Conservation (phyloP, 2,113 vertebrate genomes). For the Sciurus niger region DNA sequence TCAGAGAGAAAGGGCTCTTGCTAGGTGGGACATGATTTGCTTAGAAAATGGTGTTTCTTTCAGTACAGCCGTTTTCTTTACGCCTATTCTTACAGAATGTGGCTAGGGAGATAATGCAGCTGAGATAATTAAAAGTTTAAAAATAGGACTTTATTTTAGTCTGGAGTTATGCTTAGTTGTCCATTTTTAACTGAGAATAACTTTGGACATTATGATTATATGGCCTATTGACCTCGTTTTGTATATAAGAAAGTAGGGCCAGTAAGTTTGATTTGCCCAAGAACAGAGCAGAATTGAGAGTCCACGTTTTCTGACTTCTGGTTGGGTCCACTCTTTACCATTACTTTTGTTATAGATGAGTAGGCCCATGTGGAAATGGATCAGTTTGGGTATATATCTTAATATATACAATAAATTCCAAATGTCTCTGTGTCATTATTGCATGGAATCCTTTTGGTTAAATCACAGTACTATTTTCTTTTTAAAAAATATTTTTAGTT, state of each 20-base stretch:
- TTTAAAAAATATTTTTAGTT: too few species aligned
- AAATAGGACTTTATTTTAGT: constrained; percentile 37
- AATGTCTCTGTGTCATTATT: background rate
- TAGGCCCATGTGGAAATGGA: background rate
- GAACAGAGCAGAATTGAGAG: background rate
- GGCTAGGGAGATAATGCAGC: background rate
- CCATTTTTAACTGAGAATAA: background rate
- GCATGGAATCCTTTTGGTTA: background rate
- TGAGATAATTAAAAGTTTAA: background rate
- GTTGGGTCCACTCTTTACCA: background rate
- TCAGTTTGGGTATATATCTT: background rate
- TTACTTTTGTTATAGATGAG: background rate
- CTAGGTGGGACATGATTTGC: background rate
- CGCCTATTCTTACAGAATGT: background rate
- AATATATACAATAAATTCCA: background rate
- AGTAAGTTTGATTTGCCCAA: background rate
- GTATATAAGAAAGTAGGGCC: background rate
- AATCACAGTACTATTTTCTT: background rate
- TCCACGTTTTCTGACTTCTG: background rate
- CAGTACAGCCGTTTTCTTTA: background rate
- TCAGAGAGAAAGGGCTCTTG: background rate
- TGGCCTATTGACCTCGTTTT: constrained; percentile 15
- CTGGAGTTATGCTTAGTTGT: background rate
- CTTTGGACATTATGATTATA: background rate
- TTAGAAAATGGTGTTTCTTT: background rate